These are phyloP conservation scores for Drosophila micromelanica DNA, from an alignment of 1,140 invertebrate species.

Conservation along the genomic window DNA sequence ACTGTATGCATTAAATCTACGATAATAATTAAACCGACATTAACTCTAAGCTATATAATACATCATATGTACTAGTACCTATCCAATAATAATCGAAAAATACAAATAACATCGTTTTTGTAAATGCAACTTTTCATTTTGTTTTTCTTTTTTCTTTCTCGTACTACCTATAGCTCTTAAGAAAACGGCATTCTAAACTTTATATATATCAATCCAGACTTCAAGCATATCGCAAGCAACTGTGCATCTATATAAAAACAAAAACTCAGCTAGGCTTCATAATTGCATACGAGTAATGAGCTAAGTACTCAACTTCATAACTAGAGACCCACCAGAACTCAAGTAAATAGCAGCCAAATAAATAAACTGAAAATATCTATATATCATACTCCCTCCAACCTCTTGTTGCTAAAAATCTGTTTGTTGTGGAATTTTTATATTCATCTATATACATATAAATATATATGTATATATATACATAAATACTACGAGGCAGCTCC, in stretches of 20 bases:
- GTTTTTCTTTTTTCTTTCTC: constrained; percentile 40
- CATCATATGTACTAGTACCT: constrained; percentile 64
- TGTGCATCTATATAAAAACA: constrained; percentile 51
- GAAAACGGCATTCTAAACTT: constrained; percentile 39
- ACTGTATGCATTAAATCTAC: constrained; percentile 74
- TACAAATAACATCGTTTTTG: constrained; percentile 69
- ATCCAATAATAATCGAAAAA: constrained; percentile 64
- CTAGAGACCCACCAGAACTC: constrained; percentile 51
- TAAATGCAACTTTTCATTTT: constrained; percentile 54
- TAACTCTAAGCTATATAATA: constrained; percentile 45
- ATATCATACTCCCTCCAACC: constrained; percentile 50
- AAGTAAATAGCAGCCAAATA: constrained; percentile 43
- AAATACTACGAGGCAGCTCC: constrained; percentile 38
- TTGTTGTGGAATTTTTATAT: constrained; percentile 64
- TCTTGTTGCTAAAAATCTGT: constrained; percentile 43
- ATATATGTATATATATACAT: no score
- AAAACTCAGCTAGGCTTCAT: constrained; percentile 52
- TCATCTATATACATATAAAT: not conserved
- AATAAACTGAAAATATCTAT: constrained; percentile 38
- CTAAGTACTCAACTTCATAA: constrained; percentile 17
- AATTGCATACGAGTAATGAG: constrained; percentile 19
- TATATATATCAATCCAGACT: constrained; percentile 60
- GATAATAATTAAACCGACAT: constrained; percentile 63
- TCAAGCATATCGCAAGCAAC: constrained; percentile 77
- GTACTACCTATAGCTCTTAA: constrained; percentile 46